These are phyloP conservation scores for Thalassarche chlororhynchos DNA, from an alignment of 2,113 vertebrate genomes.

Conservation along the genomic window DNA sequence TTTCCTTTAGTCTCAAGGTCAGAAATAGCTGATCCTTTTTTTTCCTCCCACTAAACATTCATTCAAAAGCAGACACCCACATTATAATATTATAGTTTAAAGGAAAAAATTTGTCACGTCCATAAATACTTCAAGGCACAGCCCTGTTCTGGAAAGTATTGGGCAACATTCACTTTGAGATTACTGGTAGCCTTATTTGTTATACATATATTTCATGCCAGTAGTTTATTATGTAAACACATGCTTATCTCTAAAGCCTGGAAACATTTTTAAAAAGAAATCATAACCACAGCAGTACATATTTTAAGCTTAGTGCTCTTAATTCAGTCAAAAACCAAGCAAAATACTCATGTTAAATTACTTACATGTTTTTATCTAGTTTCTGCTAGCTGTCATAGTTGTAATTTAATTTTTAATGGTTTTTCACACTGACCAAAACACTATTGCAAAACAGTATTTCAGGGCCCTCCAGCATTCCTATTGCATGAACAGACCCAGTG, in stretches of 20 bases:
- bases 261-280: not conserved
- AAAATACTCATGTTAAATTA: not conserved
- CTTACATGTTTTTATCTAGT: not conserved
- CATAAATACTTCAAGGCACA: not conserved
- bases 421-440: not conserved
- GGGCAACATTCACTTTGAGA: not conserved
- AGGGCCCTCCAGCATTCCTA: not conserved
- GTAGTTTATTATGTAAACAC: constrained; percentile 15
- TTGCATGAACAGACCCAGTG: not conserved
- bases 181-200: not conserved
- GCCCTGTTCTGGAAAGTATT: not conserved
- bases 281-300: not conserved
- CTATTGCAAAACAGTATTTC: not conserved
- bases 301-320: not conserved
- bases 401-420: not conserved
- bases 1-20: not conserved
- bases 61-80: not conserved
- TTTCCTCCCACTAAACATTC: not conserved
- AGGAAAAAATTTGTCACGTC: not conserved
- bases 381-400: not conserved
- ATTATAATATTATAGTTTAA: not conserved
- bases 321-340: not conserved
- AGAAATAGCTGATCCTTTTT: not conserved
- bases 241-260: not conserved
- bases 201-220: not conserved